Evolutionary conservation across 2,113 vertebrate species (phyloP), one percentile per base, ranked within the genome.

Genomic region (Sinocyclocheilus anshuiensis): DNA sequence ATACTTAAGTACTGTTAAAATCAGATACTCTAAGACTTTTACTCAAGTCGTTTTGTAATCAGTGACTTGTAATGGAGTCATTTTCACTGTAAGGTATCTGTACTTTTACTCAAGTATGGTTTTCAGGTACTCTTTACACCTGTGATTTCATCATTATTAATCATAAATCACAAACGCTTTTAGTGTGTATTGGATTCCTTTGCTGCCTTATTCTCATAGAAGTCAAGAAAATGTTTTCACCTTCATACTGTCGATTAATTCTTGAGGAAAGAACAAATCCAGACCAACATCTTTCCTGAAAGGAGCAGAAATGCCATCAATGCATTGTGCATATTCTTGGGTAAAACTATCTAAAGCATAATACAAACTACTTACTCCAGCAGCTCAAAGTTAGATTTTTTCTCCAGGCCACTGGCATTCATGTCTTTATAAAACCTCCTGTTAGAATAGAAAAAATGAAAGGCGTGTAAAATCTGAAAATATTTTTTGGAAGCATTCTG

Each of bases 351-450:
- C 29, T 20, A 20, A 71, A 71, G 29, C 29, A 36, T 2, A 20
- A 50, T n/a, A 26, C n/a, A 26, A 24, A 16, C 45, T 50, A 97
- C 97, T 97, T 93, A 99, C 97, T 98, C 97, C 50, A 99, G 87
- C 16, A 96, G 93, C 50, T 99, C 97, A 2, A 97, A 96, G 93
- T 98, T 99, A 9, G 97, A 97, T 88, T 97, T 98, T 86, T 98
- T 99, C 91, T 98, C 97, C 86, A 98, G 94, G 0, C 97, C 97
- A 0, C 95, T 97, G 0, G 97, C 95, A 48, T 96, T 97, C 97
- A 99, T 97, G 90, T 99, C 97, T 94, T 99, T 99, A 91, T 95
- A 98, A 93, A 97, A 98, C 77, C 98, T 94, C 95, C 98, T 99
- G 93, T 3, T 50, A 33, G 81, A 50, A 71, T 36, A 45, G 85